A percentile compares a stretch with the other conserved stretches of the same genome.
phyloP scores from a whole-genome alignment of 2,113 vertebrate genomes.

The Mohoua ochrocephala region DNA sequence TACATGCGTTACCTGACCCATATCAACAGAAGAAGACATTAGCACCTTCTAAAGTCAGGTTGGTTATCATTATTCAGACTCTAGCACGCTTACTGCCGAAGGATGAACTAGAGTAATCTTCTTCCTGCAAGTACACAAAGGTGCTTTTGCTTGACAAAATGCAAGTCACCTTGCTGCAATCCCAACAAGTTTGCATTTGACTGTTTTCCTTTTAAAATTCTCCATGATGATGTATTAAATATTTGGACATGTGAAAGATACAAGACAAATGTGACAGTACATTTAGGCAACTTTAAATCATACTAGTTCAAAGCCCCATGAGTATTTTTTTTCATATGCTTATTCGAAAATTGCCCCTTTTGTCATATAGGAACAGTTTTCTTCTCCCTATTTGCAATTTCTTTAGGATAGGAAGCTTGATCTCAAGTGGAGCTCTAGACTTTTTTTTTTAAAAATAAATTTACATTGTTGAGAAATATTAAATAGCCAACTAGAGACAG shows the following conservation, averaged over 20 bases:
- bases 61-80: background rate
- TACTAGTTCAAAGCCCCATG: fast-evolving
- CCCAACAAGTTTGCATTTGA: background rate
- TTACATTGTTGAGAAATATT: background rate
- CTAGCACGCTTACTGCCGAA: background rate
- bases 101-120: background rate
- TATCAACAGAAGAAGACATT: background rate
- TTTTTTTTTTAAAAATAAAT: background rate
- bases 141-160: background rate
- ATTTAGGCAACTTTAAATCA: background rate
- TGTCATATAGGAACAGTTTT: background rate
- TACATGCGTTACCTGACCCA: background rate
- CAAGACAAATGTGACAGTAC: background rate
- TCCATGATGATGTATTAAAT: background rate
- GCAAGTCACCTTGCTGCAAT: background rate
- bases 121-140: background rate
- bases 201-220: background rate
- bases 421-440: background rate
- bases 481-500: background rate
- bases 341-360: background rate
- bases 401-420: background rate
- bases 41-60: background rate
- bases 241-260: background rate
- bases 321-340: background rate
- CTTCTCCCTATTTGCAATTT: background rate